Percentiles rank a stretch among this genome's conserved stretches.
Conservation (phyloP, 2,888 invertebrate species). For the Sminthurides aquaticus region DNA sequence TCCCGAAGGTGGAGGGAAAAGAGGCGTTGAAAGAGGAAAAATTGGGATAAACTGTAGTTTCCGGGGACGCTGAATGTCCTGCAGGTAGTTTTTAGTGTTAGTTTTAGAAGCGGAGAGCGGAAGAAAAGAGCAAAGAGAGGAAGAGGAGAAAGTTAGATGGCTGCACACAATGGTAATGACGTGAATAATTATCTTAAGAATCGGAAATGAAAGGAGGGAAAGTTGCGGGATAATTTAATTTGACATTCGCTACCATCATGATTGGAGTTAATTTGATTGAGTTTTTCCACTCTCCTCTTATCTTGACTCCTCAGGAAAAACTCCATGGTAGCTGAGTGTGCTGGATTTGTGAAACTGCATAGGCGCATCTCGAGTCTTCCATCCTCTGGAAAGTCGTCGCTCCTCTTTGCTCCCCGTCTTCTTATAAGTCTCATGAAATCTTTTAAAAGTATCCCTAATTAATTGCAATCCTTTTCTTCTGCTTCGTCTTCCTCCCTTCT, state of each 20-base stretch:
- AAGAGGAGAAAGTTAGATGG: background rate
- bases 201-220: background rate
- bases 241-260: slow-evolving; percentile 23
- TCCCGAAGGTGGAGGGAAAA: no score
- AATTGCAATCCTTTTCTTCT: background rate
- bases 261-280: slow-evolving; percentile 27
- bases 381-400: background rate
- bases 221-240: slow-evolving; percentile 10
- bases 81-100: no score
- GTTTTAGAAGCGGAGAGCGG: no score
- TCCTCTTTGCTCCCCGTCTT: background rate
- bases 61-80: no score
- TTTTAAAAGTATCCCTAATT: slow-evolving; percentile 1
- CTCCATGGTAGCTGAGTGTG: slow-evolving; percentile 15
- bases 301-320: slow-evolving; percentile 20
- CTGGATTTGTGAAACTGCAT: background rate
- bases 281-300: slow-evolving; percentile 23
- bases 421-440: slow-evolving; percentile 7
- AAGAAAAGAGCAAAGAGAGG: background rate
- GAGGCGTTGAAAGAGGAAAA: no score
- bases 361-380: slow-evolving; percentile 11
- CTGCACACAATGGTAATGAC: background rate
- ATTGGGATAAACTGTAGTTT: no score
- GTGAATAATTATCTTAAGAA: background rate
- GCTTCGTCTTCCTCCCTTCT: background rate